Percentiles rank a stretch among this genome's conserved stretches.
Evolutionary conservation across 1,140 invertebrate species (phyloP).

Genomic region (Euwallacea similis): DNA sequence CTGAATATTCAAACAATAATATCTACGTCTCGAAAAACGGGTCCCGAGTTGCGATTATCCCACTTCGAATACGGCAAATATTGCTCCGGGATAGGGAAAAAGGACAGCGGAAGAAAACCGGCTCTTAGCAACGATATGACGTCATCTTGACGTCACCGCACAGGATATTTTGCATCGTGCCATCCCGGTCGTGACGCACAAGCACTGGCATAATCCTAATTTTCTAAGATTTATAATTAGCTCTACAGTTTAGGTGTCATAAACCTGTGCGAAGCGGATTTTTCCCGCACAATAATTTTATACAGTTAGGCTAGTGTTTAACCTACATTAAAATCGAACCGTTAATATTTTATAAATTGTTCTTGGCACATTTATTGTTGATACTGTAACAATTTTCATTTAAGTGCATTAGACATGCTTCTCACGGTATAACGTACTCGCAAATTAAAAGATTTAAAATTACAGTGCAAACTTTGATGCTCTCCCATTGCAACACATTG

Average conservation of each 20-base stretch:
- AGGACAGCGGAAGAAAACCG: constrained; percentile 2
- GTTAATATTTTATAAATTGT: no score
- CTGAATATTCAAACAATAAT: not conserved
- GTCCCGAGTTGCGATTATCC: not conserved
- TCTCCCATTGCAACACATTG: constrained; percentile 7
- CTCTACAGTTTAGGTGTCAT: constrained; percentile 20
- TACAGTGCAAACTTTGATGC: constrained; percentile 11
- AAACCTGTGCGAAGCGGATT: constrained; percentile 24
- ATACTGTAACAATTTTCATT: no score
- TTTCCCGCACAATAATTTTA: constrained; percentile 21
- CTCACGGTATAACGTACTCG: no score
- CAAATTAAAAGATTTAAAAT: constrained; percentile 9
- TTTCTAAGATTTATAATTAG: constrained; percentile 30
- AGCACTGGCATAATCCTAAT: constrained; percentile 18
- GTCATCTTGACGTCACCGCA: constrained; percentile 25
- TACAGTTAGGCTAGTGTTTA: constrained; percentile 10
- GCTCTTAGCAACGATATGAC: constrained; percentile 27
- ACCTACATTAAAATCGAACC: not conserved
- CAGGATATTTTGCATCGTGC: constrained; percentile 19
- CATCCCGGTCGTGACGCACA: constrained; percentile 18
- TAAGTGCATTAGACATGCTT: no score
- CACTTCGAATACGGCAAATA: not conserved
- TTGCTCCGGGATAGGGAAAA: not conserved
- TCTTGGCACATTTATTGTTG: no score
- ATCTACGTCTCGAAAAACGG: not conserved